Evolutionary conservation across 2,888 invertebrate species (phyloP).

Genomic region (Metopia argyrocephala): DNA sequence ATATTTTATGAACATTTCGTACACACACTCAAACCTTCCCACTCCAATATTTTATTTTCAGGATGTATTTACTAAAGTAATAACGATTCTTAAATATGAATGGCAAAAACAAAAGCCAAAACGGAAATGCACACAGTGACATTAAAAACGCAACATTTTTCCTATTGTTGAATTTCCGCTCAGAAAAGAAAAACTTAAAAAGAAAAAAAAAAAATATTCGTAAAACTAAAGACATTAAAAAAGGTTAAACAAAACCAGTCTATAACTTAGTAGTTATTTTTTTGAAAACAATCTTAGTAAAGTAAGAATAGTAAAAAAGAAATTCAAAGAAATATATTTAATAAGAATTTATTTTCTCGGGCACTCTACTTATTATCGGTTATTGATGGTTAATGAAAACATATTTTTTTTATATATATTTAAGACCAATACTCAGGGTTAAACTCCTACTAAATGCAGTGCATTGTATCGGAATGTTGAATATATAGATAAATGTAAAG

Average conservation of each 20-base stretch:
- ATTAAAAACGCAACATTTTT: slow-evolving; percentile 64
- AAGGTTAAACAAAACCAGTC: slow-evolving; percentile 16
- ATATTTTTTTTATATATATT: too few species aligned
- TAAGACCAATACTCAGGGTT: too few species aligned
- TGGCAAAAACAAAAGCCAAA: slow-evolving; percentile 60
- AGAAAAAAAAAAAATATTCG: slow-evolving; percentile 7
- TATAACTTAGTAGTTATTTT: not conserved
- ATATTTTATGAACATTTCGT: not conserved
- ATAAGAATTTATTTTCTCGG: too few species aligned
- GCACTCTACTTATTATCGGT: too few species aligned
- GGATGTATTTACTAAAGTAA: not conserved
- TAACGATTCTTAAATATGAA: slow-evolving; percentile 15
- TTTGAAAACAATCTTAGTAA: not conserved
- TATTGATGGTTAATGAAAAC: too few species aligned
- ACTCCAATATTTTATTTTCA: not conserved
- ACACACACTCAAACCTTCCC: too few species aligned
- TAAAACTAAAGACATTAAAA: slow-evolving; percentile 15
- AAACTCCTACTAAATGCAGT: too few species aligned
- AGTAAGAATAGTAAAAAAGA: not conserved
- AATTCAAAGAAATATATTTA: not conserved
- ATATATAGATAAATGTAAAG: too few species aligned
- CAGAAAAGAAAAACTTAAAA: slow-evolving; percentile 9
- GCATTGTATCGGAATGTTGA: too few species aligned
- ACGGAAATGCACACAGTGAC: slow-evolving; percentile 64
- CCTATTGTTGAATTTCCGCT: slow-evolving; percentile 58